Conservation (phyloP, 1,140 invertebrate genomes). For the Drosophila pectinifera region DNA sequence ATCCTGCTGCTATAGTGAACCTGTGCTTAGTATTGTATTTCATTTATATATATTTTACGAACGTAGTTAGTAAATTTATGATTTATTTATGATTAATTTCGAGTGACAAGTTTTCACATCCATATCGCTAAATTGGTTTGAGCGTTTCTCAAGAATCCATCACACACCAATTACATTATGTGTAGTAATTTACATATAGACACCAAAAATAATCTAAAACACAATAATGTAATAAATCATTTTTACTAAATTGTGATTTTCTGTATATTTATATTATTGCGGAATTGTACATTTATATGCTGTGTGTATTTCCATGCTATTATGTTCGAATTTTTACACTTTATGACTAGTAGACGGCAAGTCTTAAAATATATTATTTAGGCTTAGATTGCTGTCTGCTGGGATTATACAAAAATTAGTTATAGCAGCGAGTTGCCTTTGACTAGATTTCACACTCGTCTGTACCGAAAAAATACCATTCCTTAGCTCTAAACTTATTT, state of each 20-base stretch:
- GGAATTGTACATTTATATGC: constrained; percentile 7
- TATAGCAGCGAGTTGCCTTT: constrained; percentile 45
- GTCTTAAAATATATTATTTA: constrained; percentile 26
- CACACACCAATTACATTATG: constrained; percentile 46
- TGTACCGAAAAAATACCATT: constrained; percentile 31
- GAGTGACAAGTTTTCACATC: constrained; percentile 44
- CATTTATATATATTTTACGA: constrained; percentile 32
- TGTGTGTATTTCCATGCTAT: neutral
- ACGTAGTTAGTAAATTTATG: constrained; percentile 63
- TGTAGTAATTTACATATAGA: constrained; percentile 76
- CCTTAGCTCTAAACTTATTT: constrained; percentile 47
- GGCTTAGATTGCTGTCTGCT: constrained; percentile 29
- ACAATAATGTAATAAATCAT: constrained; percentile 61
- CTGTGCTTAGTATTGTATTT: constrained; percentile 60
- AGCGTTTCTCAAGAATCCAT: constrained; percentile 30
- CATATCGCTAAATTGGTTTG: constrained; percentile 44
- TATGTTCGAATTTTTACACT: constrained; percentile 8
- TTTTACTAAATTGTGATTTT: constrained; percentile 61
- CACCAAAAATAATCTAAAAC: constrained; percentile 67
- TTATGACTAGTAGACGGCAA: constrained; percentile 28
- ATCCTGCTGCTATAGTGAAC: constrained; percentile 41
- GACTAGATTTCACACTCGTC: constrained; percentile 80
- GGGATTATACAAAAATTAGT: constrained; percentile 38
- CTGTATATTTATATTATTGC: constrained; percentile 4
- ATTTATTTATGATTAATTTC: constrained; percentile 65